Evolutionary conservation across 2,797 vertebrate species (phyloP).

Genomic region (Antennarius maculatus): DNA sequence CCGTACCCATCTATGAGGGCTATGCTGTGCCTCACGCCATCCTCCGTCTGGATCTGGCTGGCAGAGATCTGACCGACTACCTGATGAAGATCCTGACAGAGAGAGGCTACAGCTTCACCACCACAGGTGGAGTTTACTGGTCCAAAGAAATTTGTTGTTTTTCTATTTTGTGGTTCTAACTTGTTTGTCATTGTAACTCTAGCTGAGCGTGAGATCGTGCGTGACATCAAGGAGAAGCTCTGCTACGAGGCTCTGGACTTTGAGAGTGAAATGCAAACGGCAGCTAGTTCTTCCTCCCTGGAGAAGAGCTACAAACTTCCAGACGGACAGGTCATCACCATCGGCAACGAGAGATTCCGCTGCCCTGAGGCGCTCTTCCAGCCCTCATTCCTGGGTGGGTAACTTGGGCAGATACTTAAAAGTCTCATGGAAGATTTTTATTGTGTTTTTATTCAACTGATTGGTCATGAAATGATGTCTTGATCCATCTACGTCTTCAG

Average conservation of each 20-base stretch:
- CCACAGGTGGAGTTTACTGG: conserved; percentile 67
- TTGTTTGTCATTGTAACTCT: neutral
- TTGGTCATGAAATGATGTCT: neutral
- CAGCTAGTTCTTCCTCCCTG: conserved; percentile 90
- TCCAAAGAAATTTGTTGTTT: too few relatives aligned
- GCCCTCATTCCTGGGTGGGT: conserved; percentile 93
- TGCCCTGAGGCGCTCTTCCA: conserved; percentile 97
- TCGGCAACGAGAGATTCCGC: conserved; percentile 96
- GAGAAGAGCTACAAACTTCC: conserved; percentile 98
- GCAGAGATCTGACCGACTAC: conserved; percentile 77
- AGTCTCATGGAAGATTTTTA: neutral
- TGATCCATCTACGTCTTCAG: conserved; percentile 37
- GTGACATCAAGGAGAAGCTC: conserved; percentile 86
- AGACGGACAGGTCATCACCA: conserved; percentile 96
- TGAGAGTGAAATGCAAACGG: conserved; percentile 78
- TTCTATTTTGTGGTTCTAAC: neutral
- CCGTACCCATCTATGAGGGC: conserved; percentile 82
- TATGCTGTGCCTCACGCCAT: conserved; percentile 77
- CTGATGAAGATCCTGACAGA: conserved; percentile 88
- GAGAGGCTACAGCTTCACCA: conserved; percentile 89
- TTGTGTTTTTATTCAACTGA: neutral
- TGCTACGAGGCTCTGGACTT: conserved; percentile 83
- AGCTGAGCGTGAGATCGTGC: conserved; percentile 84
- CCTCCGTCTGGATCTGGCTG: conserved; percentile 82
- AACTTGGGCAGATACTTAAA: too few relatives aligned